Base-by-base conservation (phyloP, 2,113 vertebrate genomes). In the Raja brachyura region DNA sequence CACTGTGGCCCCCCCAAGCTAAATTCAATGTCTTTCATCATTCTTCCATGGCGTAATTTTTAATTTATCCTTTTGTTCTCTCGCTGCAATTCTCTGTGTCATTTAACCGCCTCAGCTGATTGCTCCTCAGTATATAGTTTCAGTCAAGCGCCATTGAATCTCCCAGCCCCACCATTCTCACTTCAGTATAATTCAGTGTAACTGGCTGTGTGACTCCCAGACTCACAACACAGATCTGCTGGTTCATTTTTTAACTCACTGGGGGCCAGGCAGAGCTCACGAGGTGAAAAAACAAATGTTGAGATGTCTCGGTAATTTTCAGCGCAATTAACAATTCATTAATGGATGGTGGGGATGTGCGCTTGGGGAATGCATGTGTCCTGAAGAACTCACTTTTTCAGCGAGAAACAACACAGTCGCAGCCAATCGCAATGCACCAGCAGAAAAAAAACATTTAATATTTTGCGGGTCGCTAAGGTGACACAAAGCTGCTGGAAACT, bases 21-120 rank as follows among this genome's bases (percentile, higher is more conserved):
- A 0, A 63, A 31, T 63, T 63, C n/a, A 86, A 63, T 88, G 13
- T 63, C 59, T 63, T 88, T 88, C 28, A 31, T 5, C 56, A 88
- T 88, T 88, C 83, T 88, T 88, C 83, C 83, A 88, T 31, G 16
- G 59, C 59, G 63, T 88, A 88, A 88, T 88, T 88, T 88, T 88
- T 88, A 88, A 88, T 88, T 66, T 88, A 88, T 88, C 83, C 59
- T 66, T 88, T 88, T 88, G 59, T 88, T 88, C 83, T 63, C n/a
- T 33, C 83, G 63, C 59, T 88, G 83, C 83, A 63, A 63, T 88
- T 88, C 83, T 63, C 59, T n/a, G 5, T 88, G 59, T 88, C 83
- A 63, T 88, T 88, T 88, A 88, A 88, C 59, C 31, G 63, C 63
- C 83, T n/a, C 83, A 63, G 28, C 61, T 88, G 83, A 88, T 88